Evolutionary conservation across 2,888 invertebrate genomes (phyloP), one percentile per base, ranked within the genome.

Genomic region (Cremastobaeus sp.): DNA sequence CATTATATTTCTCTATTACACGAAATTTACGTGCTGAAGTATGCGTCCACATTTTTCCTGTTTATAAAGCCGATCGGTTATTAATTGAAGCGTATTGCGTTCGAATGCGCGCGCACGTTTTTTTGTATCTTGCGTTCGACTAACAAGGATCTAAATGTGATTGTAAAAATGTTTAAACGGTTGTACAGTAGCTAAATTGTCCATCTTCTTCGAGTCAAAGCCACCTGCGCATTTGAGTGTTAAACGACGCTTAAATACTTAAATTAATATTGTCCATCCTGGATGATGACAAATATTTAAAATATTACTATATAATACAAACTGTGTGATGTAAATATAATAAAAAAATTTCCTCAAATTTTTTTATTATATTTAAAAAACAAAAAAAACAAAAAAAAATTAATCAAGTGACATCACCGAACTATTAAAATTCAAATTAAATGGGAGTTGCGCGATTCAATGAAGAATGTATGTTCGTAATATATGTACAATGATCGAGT

Each of bases 1-100:
- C 41, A 60, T 66, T 72, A 72, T 66, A 72, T 65, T 72, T 71
- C 72, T 65, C 65, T 72, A 65, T 66, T 54, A 52, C 35, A 60
- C 30, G 15, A 50, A 21, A 37, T 43, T 54, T 32, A 59, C 28
- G 55, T 54, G 54, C 52, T 48, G 43, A 37, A 52, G 45, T 55
- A 30, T 47, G 37, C 70, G 41, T 60, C 57, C 15, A 47, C 43
- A 47, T 54, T 69, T 45, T 15, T 43, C 43, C 34, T 32, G 15
- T 62, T 52, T 39, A 30, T 48, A 62, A 47, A 39, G 8, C 4
- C 25, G 35, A 57, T 45, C 35, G 11, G n/a, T 37, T 55, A 55
- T 47, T 41, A 0, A 52, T 43, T 64, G 2, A 1, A 37, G 55
- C 64, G 54, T 57, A 45, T 35, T 14, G 17, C 34, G 25, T 48